Evolutionary conservation across 2,113 vertebrate species (phyloP), one percentile per base, ranked within the genome.

Genomic region (Addax nasomaculatus): DNA sequence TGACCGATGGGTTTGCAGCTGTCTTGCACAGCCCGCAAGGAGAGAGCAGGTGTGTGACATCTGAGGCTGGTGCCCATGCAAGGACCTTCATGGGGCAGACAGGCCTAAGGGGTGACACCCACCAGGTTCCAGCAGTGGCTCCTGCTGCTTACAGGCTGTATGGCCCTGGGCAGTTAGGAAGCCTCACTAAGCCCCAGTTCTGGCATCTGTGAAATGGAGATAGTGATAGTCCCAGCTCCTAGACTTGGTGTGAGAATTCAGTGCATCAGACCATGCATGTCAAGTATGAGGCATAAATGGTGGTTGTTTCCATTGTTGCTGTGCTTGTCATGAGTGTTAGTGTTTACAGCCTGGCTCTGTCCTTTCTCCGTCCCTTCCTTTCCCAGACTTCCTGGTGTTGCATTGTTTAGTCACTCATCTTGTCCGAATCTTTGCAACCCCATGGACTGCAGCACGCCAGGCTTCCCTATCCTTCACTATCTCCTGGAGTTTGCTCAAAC

Each of bases 41-140:
- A 49, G 45, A 58, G 12, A 10, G 21, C 0, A 1, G 29, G 2
- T 19, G 2, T 27, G 23, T 14, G 45, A 4, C 1, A 10, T 2
- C 43, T 39, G 6, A 81, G 79, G 79, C 79, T 53, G 79, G 47
- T 36, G 51, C 51, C 51, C 51, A 1, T 27, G 21, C 51, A 5
- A 39, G n/a, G 51, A 23, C 10, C 7, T 47, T 36, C 2, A 1
- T 14, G 25, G 47, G 12, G 39, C 29, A 23, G 25, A 55, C 27
- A 21, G 55, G 6, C 39, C 70, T 96, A 45, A 36, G 39, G 33
- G 33, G 55, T 29, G 10, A 39, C 13, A 36, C 47, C 86, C 0
- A 3, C 70, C 49, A 5, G 62, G 6, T 25, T 27, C 79, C 19
- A 3, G 8, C 12, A 16, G 39, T 12, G 16, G 43, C 51, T 79